A percentile compares a stretch with the other conserved stretches of the same genome.
Evolutionary conservation across 2,888 invertebrate genomes (phyloP).

Genomic region (Mimumesa dahlbomi): DNA sequence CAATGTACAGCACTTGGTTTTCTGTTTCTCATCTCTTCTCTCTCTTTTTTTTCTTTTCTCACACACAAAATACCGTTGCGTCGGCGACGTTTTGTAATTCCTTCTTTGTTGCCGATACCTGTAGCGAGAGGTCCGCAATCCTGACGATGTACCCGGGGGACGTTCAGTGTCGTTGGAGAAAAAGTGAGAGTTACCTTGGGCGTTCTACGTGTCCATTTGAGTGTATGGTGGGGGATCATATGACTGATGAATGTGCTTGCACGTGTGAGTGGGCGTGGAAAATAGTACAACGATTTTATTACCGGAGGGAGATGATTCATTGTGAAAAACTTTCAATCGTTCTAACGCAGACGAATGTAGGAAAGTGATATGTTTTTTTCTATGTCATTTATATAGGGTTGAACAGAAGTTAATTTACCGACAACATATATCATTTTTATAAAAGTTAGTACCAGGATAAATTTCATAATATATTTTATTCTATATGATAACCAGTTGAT

Average conservation of each 20-base stretch:
- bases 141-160: slow-evolving; percentile 25
- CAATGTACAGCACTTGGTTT: no score
- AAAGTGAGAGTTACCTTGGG: slow-evolving; percentile 67
- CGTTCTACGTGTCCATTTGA: slow-evolving; percentile 7
- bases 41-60: slow-evolving; percentile 8
- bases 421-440: no score
- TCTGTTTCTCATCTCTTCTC: no score
- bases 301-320: slow-evolving; percentile 53
- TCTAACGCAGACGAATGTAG: slow-evolving; percentile 5
- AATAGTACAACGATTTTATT: slow-evolving; percentile 60
- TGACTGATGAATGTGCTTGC: slow-evolving; percentile 40
- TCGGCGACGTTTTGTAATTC: slow-evolving; percentile 6
- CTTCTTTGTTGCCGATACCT: slow-evolving; percentile 29
- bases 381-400: no score
- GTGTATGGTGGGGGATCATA: slow-evolving; percentile 7
- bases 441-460: no score
- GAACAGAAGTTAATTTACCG: no score
- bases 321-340: slow-evolving; percentile 49
- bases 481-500: no score
- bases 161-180: slow-evolving; percentile 56
- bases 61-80: slow-evolving; percentile 23
- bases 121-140: slow-evolving; percentile 35
- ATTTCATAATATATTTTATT: no score
- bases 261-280: slow-evolving; percentile 55
- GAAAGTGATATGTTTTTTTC: no score